Base-by-base conservation (phyloP, 2,888 invertebrate genomes). In the Leucophenga maculata region DNA sequence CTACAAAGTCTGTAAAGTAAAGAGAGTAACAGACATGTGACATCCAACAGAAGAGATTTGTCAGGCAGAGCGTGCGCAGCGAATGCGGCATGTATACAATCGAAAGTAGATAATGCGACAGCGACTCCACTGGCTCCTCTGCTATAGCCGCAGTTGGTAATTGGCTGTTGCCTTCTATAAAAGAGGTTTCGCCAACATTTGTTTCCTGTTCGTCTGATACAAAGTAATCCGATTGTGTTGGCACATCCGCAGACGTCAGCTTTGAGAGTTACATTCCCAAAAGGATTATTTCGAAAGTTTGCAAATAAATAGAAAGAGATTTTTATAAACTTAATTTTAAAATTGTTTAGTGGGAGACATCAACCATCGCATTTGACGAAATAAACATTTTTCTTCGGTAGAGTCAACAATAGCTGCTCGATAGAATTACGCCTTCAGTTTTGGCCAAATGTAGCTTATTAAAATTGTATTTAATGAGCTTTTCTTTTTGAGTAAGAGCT, bases 21-120 rank as follows among this genome's bases (percentile, higher is more conserved):
- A 98, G 90, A 0, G 97, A 97, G 86, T 98, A 98, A 87, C 97
- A 97, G 57, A 98, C 97, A 79, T 98, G 95, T 0, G 97, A 96
- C 97, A 97, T 98, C 98, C 98, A 98, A 86, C 97, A 97, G 89
- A 98, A 98, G 46, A 98, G 90, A 90, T 98, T 98, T 14, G 98
- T 98, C 73, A 97, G 86, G 84, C 98, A 98, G 13, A 98, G 92
- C 84, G 96, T 92, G 44, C 94, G 91, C 75, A 98, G 90, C 0
- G 96, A 97, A 80, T 90, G 90, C 0, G 98, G 98, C 96, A 98
- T 97, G 86, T 93, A 91, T n/a, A 98, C 89, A 69, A 98, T 97
- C 6, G 98, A 97, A 77, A 92, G 90, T 44, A 98, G 90, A 88
- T 98, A 98, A 82, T 96, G 92, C n/a, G 89, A 89, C 18, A 96